Evolutionary conservation across 2,113 vertebrate species (phyloP).

Genomic region (Oreochromis tanganicae): DNA sequence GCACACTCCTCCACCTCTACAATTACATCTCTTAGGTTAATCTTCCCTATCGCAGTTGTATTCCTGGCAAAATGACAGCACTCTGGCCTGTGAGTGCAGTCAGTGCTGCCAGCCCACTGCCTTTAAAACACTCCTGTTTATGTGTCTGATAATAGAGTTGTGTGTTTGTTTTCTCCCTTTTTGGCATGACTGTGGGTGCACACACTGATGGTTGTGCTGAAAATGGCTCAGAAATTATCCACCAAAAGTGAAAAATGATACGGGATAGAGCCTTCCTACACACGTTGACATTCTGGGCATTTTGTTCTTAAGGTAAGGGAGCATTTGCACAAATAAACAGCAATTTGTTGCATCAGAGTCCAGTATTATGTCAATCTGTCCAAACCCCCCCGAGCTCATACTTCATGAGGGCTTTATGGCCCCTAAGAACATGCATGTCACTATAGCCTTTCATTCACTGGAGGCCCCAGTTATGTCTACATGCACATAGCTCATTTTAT

Average conservation of each 20-base stretch:
- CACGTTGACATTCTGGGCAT: neutral
- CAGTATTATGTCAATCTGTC: neutral
- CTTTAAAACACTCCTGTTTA: neutral
- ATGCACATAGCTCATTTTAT: neutral
- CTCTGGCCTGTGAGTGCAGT: neutral
- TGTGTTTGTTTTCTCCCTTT: neutral
- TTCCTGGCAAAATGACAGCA: slow-evolving; percentile 18
- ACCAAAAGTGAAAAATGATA: neutral
- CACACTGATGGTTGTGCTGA: neutral
- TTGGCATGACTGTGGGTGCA: neutral
- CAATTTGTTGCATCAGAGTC: neutral
- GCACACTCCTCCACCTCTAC: slow-evolving; percentile 5
- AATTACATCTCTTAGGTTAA: slow-evolving; percentile 52
- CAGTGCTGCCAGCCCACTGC: neutral
- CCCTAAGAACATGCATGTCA: neutral
- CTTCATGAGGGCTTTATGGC: neutral
- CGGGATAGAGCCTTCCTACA: neutral
- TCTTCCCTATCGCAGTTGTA: slow-evolving; percentile 23
- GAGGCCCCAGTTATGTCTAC: neutral
- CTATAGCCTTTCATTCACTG: neutral
- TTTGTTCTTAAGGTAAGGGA: neutral
- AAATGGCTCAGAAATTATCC: neutral
- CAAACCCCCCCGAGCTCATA: neutral
- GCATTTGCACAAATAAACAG: neutral
- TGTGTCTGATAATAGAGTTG: neutral